Base-by-base conservation (phyloP, 2,113 vertebrate species). In the Hystrix brachyura region DNA sequence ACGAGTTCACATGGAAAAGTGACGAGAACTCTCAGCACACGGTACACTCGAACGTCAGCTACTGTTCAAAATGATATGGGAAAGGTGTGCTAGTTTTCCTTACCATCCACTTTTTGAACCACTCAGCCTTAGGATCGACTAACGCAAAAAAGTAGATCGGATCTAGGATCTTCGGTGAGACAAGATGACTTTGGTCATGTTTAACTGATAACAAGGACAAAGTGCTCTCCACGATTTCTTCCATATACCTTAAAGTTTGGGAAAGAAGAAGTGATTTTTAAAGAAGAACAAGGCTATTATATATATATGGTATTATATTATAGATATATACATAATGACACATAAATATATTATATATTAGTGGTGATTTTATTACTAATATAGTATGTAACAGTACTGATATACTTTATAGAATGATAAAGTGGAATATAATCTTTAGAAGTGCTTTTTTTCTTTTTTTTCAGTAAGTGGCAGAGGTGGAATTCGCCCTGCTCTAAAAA, bases 101-200 rank as follows among this genome's bases (percentile, higher is more conserved):
- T 98, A 99, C 99, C 99, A 99, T 99, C 99, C 99, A 99, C 97
- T 99, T 99, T 98, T 99, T 99, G 98, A 99, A 99, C 99, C 99
- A 99, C 1, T 98, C 97, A 82, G 99, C 99, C 98, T 99, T 99
- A 84, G 99, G 97, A 96, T 99, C 99, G 79, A 99, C 94, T 95
- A 99, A 94, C 89, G 99, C 99, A 97, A 99, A 98, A 80, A 99
- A 98, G 94, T 99, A 99, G 94, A 99, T 21, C 1, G 99, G 99
- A 98, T 99, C 98, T 96, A 99, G 96, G 89, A 97, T 72, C 94
- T 98, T 99, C 82, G 99, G 97, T 90, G 98, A 96, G 25, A 97
- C 91, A 80, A 95, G 97, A 65, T 97, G 97, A 87, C 74, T 98
- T 65, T 98, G 98, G 32, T 99, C 98, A 0, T 97, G 97, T 91